phyloP scores from a whole-genome alignment of 2,113 vertebrate species.

The Spheniscus mendiculus region DNA sequence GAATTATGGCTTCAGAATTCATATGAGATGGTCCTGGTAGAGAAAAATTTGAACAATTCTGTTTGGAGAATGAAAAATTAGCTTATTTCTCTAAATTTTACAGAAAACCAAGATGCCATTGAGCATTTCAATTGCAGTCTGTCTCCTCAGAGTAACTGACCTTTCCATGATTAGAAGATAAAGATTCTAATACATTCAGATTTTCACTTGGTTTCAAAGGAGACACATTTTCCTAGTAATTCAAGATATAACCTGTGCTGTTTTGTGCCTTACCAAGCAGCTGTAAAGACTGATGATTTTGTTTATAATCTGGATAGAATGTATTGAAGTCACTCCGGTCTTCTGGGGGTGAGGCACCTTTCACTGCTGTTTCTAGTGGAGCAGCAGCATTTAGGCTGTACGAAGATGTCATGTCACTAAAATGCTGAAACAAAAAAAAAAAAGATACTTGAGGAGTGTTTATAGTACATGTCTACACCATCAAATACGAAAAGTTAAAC shows the following conservation, averaged over 20 bases:
- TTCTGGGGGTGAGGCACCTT: background rate
- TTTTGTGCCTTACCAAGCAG: background rate
- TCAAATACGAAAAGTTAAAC: background rate
- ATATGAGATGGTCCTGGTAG: background rate
- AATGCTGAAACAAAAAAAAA: constrained; percentile 76
- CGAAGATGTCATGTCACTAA: constrained; percentile 83
- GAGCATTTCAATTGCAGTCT: background rate
- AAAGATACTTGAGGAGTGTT: background rate
- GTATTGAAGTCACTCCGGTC: background rate
- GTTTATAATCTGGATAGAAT: background rate
- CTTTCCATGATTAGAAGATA: background rate
- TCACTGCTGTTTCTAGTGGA: background rate
- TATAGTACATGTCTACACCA: background rate
- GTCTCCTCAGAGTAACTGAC: background rate
- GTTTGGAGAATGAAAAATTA: background rate
- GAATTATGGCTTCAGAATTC: constrained; percentile 13
- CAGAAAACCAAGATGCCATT: background rate
- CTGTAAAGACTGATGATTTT: constrained; percentile 1
- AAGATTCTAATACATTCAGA: background rate
- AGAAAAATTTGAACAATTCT: constrained; percentile 49
- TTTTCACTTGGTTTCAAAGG: constrained; percentile 16
- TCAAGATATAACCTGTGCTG: background rate
- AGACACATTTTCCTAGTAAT: background rate
- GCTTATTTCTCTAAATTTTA: background rate
- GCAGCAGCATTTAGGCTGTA: constrained; percentile 58